Evolutionary conservation across 2,113 vertebrate genomes (phyloP).

Genomic region (Ranitomeya imitator): DNA sequence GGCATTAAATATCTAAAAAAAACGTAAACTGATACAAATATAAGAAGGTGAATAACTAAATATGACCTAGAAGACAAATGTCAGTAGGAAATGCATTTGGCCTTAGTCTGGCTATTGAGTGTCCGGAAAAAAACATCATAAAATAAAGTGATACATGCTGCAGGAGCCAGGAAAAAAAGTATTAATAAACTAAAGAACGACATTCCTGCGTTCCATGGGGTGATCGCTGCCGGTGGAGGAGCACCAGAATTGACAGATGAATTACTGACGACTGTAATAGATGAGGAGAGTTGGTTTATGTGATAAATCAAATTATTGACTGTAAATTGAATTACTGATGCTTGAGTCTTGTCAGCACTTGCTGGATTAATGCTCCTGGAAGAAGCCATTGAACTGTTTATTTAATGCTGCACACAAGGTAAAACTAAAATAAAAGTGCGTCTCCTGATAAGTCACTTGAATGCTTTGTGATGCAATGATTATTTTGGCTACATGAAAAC

Average conservation of each 20-base stretch:
- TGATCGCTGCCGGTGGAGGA: neutral
- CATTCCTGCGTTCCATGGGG: neutral
- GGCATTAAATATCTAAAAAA: neutral
- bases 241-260: neutral
- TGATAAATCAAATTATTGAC: slow-evolving; percentile 38
- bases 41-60: neutral
- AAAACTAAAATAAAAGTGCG: neutral
- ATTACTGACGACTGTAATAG: slow-evolving; percentile 17
- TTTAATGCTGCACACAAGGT: neutral
- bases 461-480: neutral
- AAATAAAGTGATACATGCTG: neutral
- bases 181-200: slow-evolving; percentile 18
- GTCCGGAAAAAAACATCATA: slow-evolving; percentile 14
- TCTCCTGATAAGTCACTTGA: neutral
- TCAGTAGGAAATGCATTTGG: slow-evolving; percentile 19
- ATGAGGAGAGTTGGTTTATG: slow-evolving; percentile 25
- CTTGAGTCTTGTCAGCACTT: slow-evolving; percentile 21
- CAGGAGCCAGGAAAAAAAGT: neutral
- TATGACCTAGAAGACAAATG: neutral
- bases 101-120: neutral
- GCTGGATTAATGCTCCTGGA: neutral
- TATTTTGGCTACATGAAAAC: neutral
- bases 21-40: neutral
- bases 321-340: slow-evolving; percentile 19
- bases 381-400: neutral